phyloP scores from a whole-genome alignment of 2,888 invertebrate genomes.

The Aquatica leii region DNA sequence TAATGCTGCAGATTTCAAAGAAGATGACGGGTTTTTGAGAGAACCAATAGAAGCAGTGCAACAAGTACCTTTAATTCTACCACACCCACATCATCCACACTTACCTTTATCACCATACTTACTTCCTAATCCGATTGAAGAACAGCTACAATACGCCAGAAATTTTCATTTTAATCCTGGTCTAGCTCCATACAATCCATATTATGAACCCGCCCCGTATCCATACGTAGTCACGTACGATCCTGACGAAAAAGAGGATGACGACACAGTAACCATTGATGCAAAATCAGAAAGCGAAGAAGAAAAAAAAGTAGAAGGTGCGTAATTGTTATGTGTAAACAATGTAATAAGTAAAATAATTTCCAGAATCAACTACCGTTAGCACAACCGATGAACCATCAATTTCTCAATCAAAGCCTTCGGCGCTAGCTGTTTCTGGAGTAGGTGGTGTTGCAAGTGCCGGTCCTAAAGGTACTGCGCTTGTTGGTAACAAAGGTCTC shows the following conservation, averaged over 20 bases:
- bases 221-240: background rate
- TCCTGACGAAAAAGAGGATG: slow-evolving; percentile 59
- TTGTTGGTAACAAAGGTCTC: slow-evolving; percentile 62
- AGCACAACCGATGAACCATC: slow-evolving; percentile 47
- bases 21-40: slow-evolving; percentile 2
- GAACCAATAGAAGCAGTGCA: background rate
- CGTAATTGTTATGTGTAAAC: too few species aligned
- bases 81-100: background rate
- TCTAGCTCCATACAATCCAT: background rate
- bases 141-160: background rate
- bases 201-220: background rate
- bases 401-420: slow-evolving; percentile 61
- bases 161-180: background rate
- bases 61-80: background rate
- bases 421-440: slow-evolving; percentile 63
- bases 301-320: slow-evolving; percentile 46
- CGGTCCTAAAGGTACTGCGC: slow-evolving; percentile 62
- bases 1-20: slow-evolving; percentile 39
- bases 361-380: slow-evolving; percentile 18
- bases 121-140: background rate
- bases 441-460: slow-evolving; percentile 63
- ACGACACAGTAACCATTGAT: slow-evolving; percentile 63
- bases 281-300: slow-evolving; percentile 61
- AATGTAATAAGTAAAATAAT: too few species aligned
- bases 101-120: background rate